phyloP scores from a whole-genome alignment of 1,140 invertebrate species.

The Trichoplusia ni region DNA sequence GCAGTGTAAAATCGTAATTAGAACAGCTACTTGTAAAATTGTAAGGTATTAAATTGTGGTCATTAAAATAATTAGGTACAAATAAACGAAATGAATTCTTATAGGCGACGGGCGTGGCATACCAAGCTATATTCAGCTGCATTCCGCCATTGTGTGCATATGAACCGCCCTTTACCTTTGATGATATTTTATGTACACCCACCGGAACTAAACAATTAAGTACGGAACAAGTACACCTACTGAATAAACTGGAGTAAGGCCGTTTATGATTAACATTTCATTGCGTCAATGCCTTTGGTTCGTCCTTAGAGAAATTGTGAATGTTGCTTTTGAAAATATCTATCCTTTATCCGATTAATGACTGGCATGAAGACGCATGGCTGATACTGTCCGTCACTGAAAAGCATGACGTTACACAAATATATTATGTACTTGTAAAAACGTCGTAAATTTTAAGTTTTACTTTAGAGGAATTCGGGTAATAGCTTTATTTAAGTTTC shows the following conservation, averaged over 20 bases:
- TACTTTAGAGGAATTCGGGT: too few relatives aligned
- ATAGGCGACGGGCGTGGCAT: constrained; percentile 42
- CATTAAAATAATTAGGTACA: not conserved
- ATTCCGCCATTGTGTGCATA: constrained; percentile 65
- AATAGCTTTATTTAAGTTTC: too few relatives aligned
- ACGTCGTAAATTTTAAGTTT: too few relatives aligned
- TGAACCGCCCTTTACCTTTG: constrained; percentile 48
- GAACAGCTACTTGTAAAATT: too few relatives aligned
- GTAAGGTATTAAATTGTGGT: too few relatives aligned
- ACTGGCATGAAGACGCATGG: too few relatives aligned
- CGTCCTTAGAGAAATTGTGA: constrained; percentile 9
- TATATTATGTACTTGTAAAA: too few relatives aligned
- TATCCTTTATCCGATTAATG: too few relatives aligned
- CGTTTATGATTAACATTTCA: constrained; percentile 34
- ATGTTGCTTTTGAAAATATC: not conserved
- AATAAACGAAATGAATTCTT: too few relatives aligned
- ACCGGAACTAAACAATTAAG: constrained; percentile 55
- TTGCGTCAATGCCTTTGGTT: constrained; percentile 21
- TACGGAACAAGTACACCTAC: constrained; percentile 51
- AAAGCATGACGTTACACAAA: too few relatives aligned
- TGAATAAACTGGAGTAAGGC: constrained; percentile 37
- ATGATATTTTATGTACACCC: constrained; percentile 51
- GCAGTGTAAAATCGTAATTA: too few relatives aligned
- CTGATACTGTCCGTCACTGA: too few relatives aligned
- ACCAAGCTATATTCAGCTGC: constrained; percentile 27